A percentile compares a stretch with the other conserved stretches of the same genome.
Conservation (phyloP, 2,888 invertebrate genomes). For the Acleris literana region DNA sequence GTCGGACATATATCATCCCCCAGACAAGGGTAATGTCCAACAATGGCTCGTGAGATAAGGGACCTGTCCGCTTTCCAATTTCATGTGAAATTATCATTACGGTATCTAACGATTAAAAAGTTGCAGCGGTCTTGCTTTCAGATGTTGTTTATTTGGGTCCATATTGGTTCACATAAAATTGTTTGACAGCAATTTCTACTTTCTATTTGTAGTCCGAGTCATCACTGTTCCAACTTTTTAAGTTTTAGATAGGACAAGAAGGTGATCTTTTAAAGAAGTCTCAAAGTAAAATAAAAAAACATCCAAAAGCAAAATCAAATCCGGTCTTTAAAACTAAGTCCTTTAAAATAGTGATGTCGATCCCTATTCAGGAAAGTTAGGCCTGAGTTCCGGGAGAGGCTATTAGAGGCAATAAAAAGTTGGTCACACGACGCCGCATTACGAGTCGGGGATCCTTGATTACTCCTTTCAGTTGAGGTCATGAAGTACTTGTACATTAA, state of each 20-base stretch:
- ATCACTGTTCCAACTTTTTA: too few relatives aligned
- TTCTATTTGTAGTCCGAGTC: too few relatives aligned
- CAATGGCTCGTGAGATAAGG: not conserved
- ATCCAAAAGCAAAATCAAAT: not conserved
- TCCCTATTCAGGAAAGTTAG: constrained; percentile 21
- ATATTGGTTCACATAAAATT: too few relatives aligned
- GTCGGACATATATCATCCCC: constrained; percentile 7
- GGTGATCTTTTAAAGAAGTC: too few relatives aligned
- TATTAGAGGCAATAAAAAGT: constrained; percentile 36
- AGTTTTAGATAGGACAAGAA: too few relatives aligned
- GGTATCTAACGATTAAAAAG: too few relatives aligned
- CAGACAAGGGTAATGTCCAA: constrained; percentile 4
- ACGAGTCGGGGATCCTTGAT: constrained; percentile 24
- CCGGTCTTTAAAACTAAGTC: constrained; percentile 6
- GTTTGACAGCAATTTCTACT: too few relatives aligned
- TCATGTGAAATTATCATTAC: not conserved
- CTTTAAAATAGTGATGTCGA: constrained; percentile 28
- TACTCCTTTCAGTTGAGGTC: constrained; percentile 28
- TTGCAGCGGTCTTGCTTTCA: not conserved
- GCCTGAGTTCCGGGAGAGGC: constrained; percentile 18
- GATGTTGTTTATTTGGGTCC: not conserved
- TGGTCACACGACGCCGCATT: constrained; percentile 21
- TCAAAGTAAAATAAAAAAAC: too few relatives aligned
- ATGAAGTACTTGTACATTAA: constrained; percentile 4
- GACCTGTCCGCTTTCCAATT: not conserved